Evolutionary conservation across 2,888 invertebrate genomes (phyloP), one percentile per base, ranked within the genome.

Genomic region (Pasiphila rectangulata): DNA sequence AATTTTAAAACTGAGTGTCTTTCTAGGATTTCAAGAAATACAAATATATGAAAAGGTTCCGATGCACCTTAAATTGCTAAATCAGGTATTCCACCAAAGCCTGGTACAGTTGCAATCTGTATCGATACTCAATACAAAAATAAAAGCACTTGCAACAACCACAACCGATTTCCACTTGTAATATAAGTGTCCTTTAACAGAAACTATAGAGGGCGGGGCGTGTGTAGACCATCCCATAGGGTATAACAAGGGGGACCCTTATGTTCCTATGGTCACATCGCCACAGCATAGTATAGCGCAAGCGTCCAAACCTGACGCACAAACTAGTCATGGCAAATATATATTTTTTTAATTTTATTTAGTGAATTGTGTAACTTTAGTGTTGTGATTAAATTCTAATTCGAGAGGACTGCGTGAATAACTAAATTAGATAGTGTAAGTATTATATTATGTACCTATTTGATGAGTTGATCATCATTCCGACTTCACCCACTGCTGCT

Each of bases 191-290:
- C 32, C 32, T 32, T 7, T 2, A 34, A 19, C 24, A 39, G n/a
- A 24, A 25, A 12, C 12, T 24, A 50, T 53, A 56, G 64, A 64
- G 66, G 81, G 82, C 75, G 83, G 75, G 65, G 62, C 70, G 45
- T 46, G 21, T 32, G 2, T 10, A 15, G 54, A 12, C 58, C 64
- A 43, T 58, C 69, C 69, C 52, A 62, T 54, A n/a, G n/a, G n/a
- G 46, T 23, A 50, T 46, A 42, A 16, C 29, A 25, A 6, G 13
- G 27, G 25, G 27, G 27, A 1, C 27, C n/a, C n/a, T n/a, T 30
- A 15, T 10, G 13, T 15, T n/a, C n/a, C 29, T n/a, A n/a, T n/a
- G n/a, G n/a, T n/a, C n/a, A n/a, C n/a, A 51, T 16, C 10, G 52
- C 48, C 12, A 27, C 25, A 16, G 67, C 71, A 66, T 78, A 82